Evolutionary conservation across 2,888 invertebrate genomes (phyloP).

Genomic region (Seira ritae): DNA sequence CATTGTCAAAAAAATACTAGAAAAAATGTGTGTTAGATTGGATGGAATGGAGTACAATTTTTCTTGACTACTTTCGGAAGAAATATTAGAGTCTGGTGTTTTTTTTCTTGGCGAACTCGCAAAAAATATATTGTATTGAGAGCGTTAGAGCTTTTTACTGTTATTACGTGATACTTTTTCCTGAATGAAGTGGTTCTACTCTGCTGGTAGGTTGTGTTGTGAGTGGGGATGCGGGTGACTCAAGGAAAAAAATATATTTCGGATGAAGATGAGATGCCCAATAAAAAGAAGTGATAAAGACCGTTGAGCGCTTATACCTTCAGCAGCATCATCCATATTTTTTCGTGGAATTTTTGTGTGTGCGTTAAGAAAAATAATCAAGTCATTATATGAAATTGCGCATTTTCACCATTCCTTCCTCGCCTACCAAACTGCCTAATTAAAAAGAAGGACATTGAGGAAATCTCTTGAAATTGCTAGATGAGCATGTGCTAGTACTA

Average conservation of each 20-base stretch:
- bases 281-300: background rate
- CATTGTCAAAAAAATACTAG: slow-evolving; percentile 16
- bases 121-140: background rate
- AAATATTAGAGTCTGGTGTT: background rate
- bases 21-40: background rate
- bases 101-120: background rate
- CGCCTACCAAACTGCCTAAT: slow-evolving; percentile 1
- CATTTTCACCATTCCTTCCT: background rate
- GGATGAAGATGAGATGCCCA: background rate
- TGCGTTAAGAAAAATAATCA: background rate
- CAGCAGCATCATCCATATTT: background rate
- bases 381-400: background rate
- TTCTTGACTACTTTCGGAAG: background rate
- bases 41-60: background rate
- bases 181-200: no score
- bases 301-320: background rate
- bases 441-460: slow-evolving; percentile 1
- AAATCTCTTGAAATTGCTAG: background rate
- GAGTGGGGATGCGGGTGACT: background rate
- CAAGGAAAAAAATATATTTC: background rate
- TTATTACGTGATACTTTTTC: slow-evolving; percentile 9
- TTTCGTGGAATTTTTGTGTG: background rate
- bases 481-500: background rate
- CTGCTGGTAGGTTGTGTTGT: background rate
- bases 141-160: background rate